Conservation (phyloP, 2,797 vertebrate species). For the Poecile montanus region DNA sequence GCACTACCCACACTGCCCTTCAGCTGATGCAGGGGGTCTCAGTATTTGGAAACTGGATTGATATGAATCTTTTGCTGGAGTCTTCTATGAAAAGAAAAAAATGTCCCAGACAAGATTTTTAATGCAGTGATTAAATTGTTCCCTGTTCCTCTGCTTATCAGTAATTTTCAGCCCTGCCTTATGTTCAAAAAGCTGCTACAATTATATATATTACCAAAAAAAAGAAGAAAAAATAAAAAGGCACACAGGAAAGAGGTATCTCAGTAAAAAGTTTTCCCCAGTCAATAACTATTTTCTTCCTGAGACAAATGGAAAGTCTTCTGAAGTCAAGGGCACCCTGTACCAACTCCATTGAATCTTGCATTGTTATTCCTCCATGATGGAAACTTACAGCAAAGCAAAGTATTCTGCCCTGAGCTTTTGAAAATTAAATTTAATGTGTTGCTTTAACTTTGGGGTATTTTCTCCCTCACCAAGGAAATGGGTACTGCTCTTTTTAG, state of each 20-base stretch:
- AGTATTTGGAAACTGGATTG: neutral
- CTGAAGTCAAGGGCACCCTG: neutral
- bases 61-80: neutral
- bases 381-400: neutral
- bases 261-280: neutral
- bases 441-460: rapidly evolving
- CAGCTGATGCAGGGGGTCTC: neutral
- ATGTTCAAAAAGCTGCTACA: neutral
- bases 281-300: neutral
- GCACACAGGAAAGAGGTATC: rapidly evolving
- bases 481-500: neutral
- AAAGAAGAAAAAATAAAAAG: neutral
- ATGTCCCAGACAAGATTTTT: neutral
- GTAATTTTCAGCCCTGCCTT: neutral
- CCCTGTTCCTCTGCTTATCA: neutral
- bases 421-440: neutral
- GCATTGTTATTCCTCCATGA: neutral
- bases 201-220: neutral
- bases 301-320: neutral
- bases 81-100: neutral
- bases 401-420: neutral
- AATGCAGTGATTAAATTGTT: neutral
- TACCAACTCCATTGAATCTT: neutral
- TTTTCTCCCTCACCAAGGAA: neutral
- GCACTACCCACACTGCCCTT: neutral